Conservation (phyloP, 2,113 vertebrate species). For the Rhinichthys klamathensis region DNA sequence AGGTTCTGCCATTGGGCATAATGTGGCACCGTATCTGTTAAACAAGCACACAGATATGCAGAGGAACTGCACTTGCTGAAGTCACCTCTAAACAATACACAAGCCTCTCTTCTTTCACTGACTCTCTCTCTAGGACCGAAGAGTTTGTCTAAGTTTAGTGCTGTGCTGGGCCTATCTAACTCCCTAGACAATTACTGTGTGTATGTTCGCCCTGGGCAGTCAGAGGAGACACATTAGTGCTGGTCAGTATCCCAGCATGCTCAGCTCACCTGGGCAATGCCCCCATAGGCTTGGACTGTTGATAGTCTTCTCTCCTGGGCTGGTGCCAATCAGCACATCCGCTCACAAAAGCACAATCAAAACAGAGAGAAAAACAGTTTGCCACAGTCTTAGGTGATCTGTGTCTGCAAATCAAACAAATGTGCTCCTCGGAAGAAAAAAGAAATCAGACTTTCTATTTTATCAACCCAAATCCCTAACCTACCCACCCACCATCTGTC, state of each 20-base stretch:
- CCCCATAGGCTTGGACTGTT: constrained; percentile 40
- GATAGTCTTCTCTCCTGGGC: constrained; percentile 34
- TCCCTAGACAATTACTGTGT: constrained; percentile 53
- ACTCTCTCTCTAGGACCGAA: constrained; percentile 35
- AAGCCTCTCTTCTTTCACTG: constrained; percentile 36
- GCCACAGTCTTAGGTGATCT: constrained; percentile 2
- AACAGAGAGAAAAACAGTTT: constrained; percentile 8
- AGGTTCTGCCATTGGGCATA: constrained; percentile 65
- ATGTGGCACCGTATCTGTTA: constrained; percentile 66
- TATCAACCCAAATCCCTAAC: background rate
- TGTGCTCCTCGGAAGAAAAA: background rate
- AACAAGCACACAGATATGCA: constrained; percentile 55
- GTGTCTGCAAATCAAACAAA: constrained; percentile 15
- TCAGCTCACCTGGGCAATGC: constrained; percentile 56
- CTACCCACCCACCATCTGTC: too few species aligned
- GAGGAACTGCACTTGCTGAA: constrained; percentile 22
- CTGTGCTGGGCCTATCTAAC: constrained; percentile 39
- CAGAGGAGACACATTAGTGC: constrained; percentile 57
- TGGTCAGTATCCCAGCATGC: constrained; percentile 59
- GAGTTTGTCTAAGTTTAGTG: constrained; percentile 43
- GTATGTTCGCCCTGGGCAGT: constrained; percentile 55
- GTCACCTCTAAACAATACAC: constrained; percentile 34
- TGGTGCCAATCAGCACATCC: constrained; percentile 50
- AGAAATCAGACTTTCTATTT: background rate
- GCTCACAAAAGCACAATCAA: constrained; percentile 35